Conservation (phyloP, 1,140 invertebrate genomes). For the Drosophila biarmipes region DNA sequence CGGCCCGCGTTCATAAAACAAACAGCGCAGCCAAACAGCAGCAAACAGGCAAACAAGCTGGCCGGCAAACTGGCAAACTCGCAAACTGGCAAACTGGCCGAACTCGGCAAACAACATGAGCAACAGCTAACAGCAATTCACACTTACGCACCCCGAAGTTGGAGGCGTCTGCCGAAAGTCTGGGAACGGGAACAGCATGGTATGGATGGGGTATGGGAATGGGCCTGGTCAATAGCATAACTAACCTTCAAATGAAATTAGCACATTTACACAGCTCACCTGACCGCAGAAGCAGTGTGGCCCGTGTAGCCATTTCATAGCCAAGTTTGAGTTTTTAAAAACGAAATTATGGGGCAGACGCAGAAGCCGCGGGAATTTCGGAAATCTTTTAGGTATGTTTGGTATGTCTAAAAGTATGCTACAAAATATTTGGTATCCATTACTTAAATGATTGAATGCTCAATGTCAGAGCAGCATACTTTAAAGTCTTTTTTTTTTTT, state of each 20-base stretch:
- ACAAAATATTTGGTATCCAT: no score
- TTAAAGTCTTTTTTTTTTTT: no score
- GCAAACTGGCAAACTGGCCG: constrained; percentile 47
- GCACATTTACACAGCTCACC: constrained; percentile 75
- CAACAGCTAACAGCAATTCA: constrained; percentile 77
- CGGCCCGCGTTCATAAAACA: constrained; percentile 54
- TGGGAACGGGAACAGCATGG: constrained; percentile 18
- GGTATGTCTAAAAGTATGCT: not conserved
- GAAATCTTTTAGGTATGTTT: no score
- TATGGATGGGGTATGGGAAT: constrained; percentile 5
- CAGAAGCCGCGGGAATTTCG: not conserved
- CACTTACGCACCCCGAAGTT: constrained; percentile 76
- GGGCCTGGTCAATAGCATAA: constrained; percentile 72
- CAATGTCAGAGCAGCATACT: no score
- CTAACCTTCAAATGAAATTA: constrained; percentile 81
- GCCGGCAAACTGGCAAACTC: constrained; percentile 46
- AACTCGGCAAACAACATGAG: constrained; percentile 53
- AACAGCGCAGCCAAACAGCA: constrained; percentile 57
- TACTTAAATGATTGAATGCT: not conserved
- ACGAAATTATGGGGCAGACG: not conserved
- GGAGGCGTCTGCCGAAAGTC: constrained; percentile 52
- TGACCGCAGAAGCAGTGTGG: constrained; percentile 51
- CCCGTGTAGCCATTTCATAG: not conserved
- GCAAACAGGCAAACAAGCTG: constrained; percentile 61
- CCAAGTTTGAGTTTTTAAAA: not conserved